phyloP scores from a whole-genome alignment of 2,888 invertebrate species.

The Dicroscelio sp. region DNA sequence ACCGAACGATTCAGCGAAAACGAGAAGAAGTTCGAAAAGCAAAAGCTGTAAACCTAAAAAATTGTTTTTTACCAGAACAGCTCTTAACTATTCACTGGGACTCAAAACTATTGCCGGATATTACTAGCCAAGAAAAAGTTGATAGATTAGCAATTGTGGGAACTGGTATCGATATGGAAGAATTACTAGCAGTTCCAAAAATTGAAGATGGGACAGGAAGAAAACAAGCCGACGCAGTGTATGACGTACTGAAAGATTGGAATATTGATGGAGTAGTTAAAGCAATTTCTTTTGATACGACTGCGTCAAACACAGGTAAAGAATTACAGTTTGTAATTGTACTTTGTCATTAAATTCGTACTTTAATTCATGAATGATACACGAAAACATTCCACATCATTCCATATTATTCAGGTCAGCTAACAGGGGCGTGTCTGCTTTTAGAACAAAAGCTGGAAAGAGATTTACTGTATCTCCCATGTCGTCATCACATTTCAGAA shows the following conservation, averaged over 20 bases:
- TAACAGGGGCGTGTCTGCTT: slow-evolving; percentile 5
- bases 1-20: background rate
- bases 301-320: slow-evolving; percentile 16
- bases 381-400: too few species aligned
- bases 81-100: slow-evolving; percentile 6
- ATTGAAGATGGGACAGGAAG: background rate
- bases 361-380: too few species aligned
- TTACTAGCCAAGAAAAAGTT: background rate
- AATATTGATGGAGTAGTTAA: background rate
- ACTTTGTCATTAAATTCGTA: too few species aligned
- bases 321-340: too few species aligned
- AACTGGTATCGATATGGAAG: background rate
- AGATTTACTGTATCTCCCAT: slow-evolving; percentile 2
- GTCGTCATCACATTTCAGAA: slow-evolving; percentile 32
- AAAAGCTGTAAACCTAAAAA: background rate
- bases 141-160: slow-evolving; percentile 5
- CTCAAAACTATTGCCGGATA: background rate
- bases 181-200: background rate
- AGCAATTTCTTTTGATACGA: slow-evolving; percentile 3
- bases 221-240: background rate
- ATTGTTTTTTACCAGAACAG: background rate
- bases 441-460: slow-evolving; percentile 12
- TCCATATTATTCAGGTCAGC: background rate
- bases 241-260: background rate
- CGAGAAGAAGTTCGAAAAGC: background rate